These are phyloP conservation scores for Astatotilapia flaviijosephi DNA, from an alignment of 2,113 vertebrate genomes.

Conservation along the genomic window DNA sequence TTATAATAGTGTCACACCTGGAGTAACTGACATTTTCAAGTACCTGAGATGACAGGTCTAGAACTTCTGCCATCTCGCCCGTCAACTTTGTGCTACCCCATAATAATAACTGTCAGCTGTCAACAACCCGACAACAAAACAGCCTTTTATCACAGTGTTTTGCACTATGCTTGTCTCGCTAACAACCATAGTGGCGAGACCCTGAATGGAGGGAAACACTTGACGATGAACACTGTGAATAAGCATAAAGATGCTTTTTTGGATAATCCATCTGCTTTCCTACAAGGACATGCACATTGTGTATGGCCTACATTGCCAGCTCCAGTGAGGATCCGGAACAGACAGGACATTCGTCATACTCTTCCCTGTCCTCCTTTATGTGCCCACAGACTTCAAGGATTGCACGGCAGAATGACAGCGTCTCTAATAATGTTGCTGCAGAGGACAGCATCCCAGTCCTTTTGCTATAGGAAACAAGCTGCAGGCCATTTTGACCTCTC, in stretches of 20 bases:
- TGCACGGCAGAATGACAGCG: constrained; percentile 26
- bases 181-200: not conserved
- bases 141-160: not conserved
- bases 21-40: constrained; percentile 1
- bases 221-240: not conserved
- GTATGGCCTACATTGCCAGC: constrained; percentile 33
- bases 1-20: not conserved
- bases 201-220: not conserved
- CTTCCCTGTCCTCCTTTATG: constrained; percentile 38
- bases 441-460: constrained; percentile 6
- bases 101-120: constrained; percentile 16
- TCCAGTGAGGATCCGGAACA: constrained; percentile 23
- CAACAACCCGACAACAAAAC: constrained; percentile 9
- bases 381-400: constrained; percentile 21
- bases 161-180: not conserved
- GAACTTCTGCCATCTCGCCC: constrained; percentile 7
- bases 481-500: not conserved
- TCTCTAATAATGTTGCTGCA: constrained; percentile 21
- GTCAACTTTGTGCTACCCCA: not conserved
- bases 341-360: constrained; percentile 51
- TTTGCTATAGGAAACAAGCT: not conserved
- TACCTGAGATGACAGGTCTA: not conserved
- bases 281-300: not conserved
- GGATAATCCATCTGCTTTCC: not conserved
- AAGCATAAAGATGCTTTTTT: not conserved